Evolutionary conservation across 2,797 vertebrate genomes (phyloP).

Genomic region (Tapera naevia): DNA sequence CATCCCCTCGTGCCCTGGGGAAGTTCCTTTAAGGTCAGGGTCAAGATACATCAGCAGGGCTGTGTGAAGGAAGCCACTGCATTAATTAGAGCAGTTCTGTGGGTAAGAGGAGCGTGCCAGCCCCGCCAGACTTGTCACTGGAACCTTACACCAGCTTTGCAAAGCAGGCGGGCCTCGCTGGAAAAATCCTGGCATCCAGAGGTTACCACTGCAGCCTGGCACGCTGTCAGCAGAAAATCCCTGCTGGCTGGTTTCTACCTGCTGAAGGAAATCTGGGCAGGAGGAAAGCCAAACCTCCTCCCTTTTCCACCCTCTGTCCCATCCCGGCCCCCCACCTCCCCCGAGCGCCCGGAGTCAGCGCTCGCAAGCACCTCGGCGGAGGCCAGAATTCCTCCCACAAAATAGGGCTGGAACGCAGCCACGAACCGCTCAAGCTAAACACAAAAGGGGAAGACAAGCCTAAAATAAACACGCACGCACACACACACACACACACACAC

Average conservation of each 20-base stretch:
- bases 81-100: neutral
- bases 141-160: neutral
- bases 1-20: neutral
- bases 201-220: conserved; percentile 5
- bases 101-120: neutral
- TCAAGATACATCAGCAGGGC: neutral
- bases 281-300: conserved; percentile 24
- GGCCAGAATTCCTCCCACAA: conserved; percentile 19
- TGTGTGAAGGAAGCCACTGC: neutral
- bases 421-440: neutral
- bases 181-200: neutral
- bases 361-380: neutral
- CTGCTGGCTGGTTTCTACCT: conserved; percentile 41
- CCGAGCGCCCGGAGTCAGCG: neutral
- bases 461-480: conserved; percentile 39
- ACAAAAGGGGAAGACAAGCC: conserved; percentile 2
- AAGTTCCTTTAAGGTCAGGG: neutral
- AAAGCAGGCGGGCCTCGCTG: neutral
- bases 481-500: neutral
- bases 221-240: conserved; percentile 21
- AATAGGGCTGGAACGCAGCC: neutral
- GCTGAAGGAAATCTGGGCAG: conserved; percentile 23
- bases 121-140: neutral
- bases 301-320: conserved; percentile 12
- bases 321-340: neutral